Conservation (phyloP, 2,797 vertebrate genomes). For the Acrossocheilus wenchowensis region DNA sequence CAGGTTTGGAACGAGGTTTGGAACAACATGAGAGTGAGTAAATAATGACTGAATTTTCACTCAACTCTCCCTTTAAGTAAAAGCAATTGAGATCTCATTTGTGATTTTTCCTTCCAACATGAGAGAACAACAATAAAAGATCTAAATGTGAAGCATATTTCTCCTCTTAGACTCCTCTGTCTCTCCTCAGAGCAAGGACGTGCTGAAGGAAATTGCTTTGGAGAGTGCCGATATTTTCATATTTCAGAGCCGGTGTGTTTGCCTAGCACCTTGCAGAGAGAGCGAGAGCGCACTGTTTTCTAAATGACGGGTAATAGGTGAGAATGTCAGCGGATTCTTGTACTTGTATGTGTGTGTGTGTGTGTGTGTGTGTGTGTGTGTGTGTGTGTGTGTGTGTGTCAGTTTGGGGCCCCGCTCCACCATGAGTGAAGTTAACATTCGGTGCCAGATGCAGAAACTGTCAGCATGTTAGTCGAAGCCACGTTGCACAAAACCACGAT, state of each 20-base stretch:
- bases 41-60: not conserved
- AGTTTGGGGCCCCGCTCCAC: constrained; percentile 55
- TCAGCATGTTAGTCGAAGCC: constrained; percentile 51
- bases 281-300: constrained; percentile 68
- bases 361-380: constrained; percentile 15
- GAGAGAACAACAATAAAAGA: constrained; percentile 3
- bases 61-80: not conserved
- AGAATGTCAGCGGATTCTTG: constrained; percentile 65
- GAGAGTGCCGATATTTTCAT: constrained; percentile 67
- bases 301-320: constrained; percentile 70
- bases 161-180: constrained; percentile 14
- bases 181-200: constrained; percentile 54
- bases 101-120: not conserved
- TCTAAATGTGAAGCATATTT: constrained; percentile 14
- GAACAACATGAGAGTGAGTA: not conserved
- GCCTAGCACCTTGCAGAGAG: constrained; percentile 75
- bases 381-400: constrained; percentile 34
- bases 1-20: not conserved
- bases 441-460: constrained; percentile 62
- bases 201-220: constrained; percentile 66
- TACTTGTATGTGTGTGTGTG: constrained; percentile 42
- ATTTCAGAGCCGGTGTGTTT: constrained; percentile 68
- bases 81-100: not conserved
- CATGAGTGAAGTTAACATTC: constrained; percentile 55
- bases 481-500: constrained; percentile 45